Base-by-base conservation (phyloP, 2,113 vertebrate species). In the Psittacus erithacus region DNA sequence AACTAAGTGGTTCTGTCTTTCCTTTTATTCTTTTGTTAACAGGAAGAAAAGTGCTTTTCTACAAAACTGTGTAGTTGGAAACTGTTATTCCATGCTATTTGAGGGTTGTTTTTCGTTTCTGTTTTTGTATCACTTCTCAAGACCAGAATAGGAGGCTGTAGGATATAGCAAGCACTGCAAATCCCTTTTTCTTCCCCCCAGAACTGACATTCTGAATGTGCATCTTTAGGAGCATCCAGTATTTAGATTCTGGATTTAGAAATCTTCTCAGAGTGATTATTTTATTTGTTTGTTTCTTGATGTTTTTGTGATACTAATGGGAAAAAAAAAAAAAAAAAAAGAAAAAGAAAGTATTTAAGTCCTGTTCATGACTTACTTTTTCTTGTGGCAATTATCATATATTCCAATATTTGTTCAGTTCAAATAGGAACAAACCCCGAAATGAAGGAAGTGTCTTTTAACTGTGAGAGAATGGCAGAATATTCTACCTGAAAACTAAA, bases 1-100 rank as follows among this genome's bases (percentile, higher is more conserved):
- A 96, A 71, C 60, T 88, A 93, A 93, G 92, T 78, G 39, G 18
- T 71, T 43, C 50, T 31, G 52, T 82, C 39, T 93, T 91, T 82
- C 43, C 33, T 93, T 82, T 82, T 68, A 73, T 52, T 77, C 18
- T 11, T 82, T 85, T 89, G 67, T 62, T 35, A 80, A 64, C 59
- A 75, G 75, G 68, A 80, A 59, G 60, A 87, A 91, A 90, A 47
- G 69, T 82, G 38, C 75, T 82, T 89, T 50, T 93, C 25, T 75
- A 17, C 8, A 33, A n/a, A 77, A 11, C 2, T 80, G 43, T 14
- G 4, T 39, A 16, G 97, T 95, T 95, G 35, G 44, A 87, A 96
- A 85, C 43, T 52, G 38, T 39, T 90, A 41, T 22, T 78, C 38
- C 15, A 28, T 85, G n/a, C 28, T 82, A 91, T 97, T 88, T 57